A percentile compares a stretch with the other conserved stretches of the same genome.
Conservation (phyloP, 2,888 invertebrate genomes). For the Meandrusa payeni region DNA sequence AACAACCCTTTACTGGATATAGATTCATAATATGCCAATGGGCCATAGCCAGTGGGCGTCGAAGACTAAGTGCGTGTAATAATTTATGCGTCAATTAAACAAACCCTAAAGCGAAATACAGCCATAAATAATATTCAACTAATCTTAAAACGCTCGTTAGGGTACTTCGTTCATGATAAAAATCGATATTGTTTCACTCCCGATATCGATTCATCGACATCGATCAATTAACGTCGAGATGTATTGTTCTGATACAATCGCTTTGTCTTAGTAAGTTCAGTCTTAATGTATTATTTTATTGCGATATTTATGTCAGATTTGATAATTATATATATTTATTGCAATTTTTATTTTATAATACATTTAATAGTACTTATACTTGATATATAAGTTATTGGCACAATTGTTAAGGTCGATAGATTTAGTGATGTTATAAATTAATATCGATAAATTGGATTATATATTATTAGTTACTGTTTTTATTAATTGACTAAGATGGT, state of each 20-base stretch:
- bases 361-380: slow-evolving; percentile 5
- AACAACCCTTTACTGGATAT: slow-evolving; percentile 5
- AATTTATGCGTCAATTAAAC: slow-evolving; percentile 28
- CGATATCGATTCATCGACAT: slow-evolving; percentile 18
- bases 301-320: slow-evolving; percentile 15
- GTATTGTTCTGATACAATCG: slow-evolving; percentile 22
- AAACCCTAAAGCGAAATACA: slow-evolving; percentile 22
- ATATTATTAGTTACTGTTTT: not conserved
- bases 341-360: slow-evolving; percentile 5
- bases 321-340: slow-evolving; percentile 19
- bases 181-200: slow-evolving; percentile 18
- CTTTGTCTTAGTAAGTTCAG: slow-evolving; percentile 6
- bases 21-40: slow-evolving; percentile 4
- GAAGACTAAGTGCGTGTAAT: slow-evolving; percentile 23
- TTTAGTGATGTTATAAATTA: slow-evolving; percentile 1
- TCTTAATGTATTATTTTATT: slow-evolving; percentile 18
- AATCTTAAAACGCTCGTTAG: slow-evolving; percentile 4
- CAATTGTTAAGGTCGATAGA: not conserved
- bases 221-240: slow-evolving; percentile 20
- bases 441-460: not conserved
- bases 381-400: slow-evolving; percentile 5
- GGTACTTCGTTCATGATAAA: slow-evolving; percentile 3
- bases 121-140: slow-evolving; percentile 17
- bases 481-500: too few species aligned
- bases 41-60: slow-evolving; percentile 22